A percentile compares a stretch with the other conserved stretches of the same genome.
Evolutionary conservation across 2,888 invertebrate genomes (phyloP).

Genomic region (Empis livida): DNA sequence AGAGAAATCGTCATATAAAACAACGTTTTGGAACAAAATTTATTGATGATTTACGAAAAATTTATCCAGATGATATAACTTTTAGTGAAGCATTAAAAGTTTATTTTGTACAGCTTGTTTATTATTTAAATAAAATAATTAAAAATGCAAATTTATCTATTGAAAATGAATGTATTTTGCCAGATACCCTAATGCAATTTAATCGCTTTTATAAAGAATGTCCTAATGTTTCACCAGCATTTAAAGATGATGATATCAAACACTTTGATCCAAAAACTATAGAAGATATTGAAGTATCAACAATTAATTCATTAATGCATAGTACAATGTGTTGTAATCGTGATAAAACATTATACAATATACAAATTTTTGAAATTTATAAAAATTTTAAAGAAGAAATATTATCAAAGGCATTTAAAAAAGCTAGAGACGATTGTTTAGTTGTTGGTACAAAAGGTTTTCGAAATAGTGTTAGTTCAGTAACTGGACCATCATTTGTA

Average conservation of each 20-base stretch:
- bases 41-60: conserved; percentile 25
- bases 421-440: conserved; percentile 46
- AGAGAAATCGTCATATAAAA: conserved; percentile 41
- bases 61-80: conserved; percentile 23
- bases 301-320: conserved; percentile 48
- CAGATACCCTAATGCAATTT: conserved; percentile 28
- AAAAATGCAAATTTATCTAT: conserved; percentile 17
- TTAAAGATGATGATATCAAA: conserved; percentile 4
- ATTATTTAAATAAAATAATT: conserved; percentile 23
- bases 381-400: conserved; percentile 55
- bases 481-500: conserved; percentile 27
- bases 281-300: conserved; percentile 40
- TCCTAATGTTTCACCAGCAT: conserved; percentile 3
- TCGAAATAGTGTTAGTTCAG: conserved; percentile 25
- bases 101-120: conserved; percentile 30
- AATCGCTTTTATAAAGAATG: conserved; percentile 14
- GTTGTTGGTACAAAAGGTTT: conserved; percentile 33
- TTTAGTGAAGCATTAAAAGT: conserved; percentile 24
- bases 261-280: conserved; percentile 32
- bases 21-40: conserved; percentile 34
- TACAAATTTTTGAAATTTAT: conserved; percentile 57
- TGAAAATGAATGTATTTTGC: conserved; percentile 20
- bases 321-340: conserved; percentile 48
- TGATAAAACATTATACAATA: conserved; percentile 49
- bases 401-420: conserved; percentile 44